Evolutionary conservation across 1,140 invertebrate species (phyloP).

Genomic region (Hyposmocoma kahamanoa): DNA sequence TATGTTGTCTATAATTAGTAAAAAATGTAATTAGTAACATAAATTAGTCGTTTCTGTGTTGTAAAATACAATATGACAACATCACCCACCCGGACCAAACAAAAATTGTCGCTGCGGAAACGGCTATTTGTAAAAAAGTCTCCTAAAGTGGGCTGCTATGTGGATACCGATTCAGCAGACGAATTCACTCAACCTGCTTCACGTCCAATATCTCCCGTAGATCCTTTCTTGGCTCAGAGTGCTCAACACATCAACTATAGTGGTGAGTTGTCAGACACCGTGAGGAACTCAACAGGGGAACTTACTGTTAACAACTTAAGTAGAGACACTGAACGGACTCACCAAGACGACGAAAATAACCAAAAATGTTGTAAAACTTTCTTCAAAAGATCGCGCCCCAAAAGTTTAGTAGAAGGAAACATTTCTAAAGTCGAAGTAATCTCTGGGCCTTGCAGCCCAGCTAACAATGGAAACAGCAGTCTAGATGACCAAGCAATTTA

Average conservation of each 20-base stretch:
- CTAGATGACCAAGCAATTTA: slow-evolving; percentile 46
- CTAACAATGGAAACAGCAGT: slow-evolving; percentile 52
- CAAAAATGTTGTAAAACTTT: slow-evolving; percentile 59
- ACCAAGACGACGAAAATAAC: slow-evolving; percentile 49
- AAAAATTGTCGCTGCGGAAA: slow-evolving; percentile 67
- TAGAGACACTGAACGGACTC: slow-evolving; percentile 25
- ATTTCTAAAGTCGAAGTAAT: slow-evolving; percentile 38
- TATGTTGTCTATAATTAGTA: slow-evolving; percentile 63
- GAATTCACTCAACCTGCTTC: slow-evolving; percentile 55
- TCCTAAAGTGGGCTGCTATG: slow-evolving; percentile 68
- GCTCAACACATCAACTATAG: slow-evolving; percentile 37
- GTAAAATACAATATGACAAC: slow-evolving; percentile 63
- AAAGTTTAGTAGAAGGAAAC: slow-evolving; percentile 49
- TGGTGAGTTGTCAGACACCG: slow-evolving; percentile 28
- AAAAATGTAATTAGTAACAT: slow-evolving; percentile 69
- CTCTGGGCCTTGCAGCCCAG: slow-evolving; percentile 47
- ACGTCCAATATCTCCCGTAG: slow-evolving; percentile 60
- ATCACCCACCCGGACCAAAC: slow-evolving; percentile 63
- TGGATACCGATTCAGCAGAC: slow-evolving; percentile 64
- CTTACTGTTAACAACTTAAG: slow-evolving; percentile 27
- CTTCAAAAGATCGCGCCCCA: slow-evolving; percentile 58
- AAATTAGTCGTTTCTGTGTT: slow-evolving; percentile 48
- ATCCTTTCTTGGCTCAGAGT: slow-evolving; percentile 62
- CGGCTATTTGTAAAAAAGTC: slow-evolving; percentile 69
- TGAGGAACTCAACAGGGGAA: slow-evolving; percentile 34